These are phyloP conservation scores for Drosophila borealis DNA, from an alignment of 2,888 invertebrate species.

Conservation along the genomic window DNA sequence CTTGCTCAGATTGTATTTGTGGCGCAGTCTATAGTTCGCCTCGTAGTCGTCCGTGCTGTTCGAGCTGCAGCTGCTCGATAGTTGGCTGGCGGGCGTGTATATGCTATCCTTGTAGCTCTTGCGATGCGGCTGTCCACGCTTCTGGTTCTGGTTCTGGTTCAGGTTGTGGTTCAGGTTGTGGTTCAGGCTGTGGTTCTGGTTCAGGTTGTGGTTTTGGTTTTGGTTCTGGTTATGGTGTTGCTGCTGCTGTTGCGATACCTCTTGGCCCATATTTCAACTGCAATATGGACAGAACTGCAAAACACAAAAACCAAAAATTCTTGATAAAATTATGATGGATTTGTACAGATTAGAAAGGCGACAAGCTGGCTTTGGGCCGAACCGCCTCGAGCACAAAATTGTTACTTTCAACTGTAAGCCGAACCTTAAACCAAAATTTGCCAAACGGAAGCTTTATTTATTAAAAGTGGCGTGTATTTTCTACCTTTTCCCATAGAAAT, in stretches of 20 bases:
- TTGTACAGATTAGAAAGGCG: too few relatives aligned
- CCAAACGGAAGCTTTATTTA: too few relatives aligned
- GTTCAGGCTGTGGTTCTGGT: constrained; percentile 39
- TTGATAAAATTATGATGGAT: too few relatives aligned
- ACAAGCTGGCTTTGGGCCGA: too few relatives aligned
- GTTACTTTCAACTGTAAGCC: too few relatives aligned
- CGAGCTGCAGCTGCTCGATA: constrained; percentile 67
- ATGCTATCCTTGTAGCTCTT: constrained; percentile 62
- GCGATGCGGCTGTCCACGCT: constrained; percentile 48
- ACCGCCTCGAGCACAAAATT: too few relatives aligned
- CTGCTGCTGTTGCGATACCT: constrained; percentile 85
- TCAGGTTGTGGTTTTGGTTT: constrained; percentile 37
- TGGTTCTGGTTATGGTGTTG: constrained; percentile 66
- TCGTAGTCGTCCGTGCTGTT: constrained; percentile 71
- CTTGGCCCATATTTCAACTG: constrained; percentile 85
- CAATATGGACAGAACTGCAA: constrained; percentile 72
- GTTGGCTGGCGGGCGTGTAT: constrained; percentile 68
- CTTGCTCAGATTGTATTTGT: constrained; percentile 77
- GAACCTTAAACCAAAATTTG: too few relatives aligned
- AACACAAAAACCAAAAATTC: background rate
- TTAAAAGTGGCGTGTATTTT: too few relatives aligned
- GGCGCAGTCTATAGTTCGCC: constrained; percentile 73
- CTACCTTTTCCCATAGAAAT: too few relatives aligned
- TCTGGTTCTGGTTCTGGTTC: constrained; percentile 41
- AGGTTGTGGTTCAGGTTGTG: constrained; percentile 43